Evolutionary conservation across 2,113 vertebrate species (phyloP).

Genomic region (Verasper variegatus): DNA sequence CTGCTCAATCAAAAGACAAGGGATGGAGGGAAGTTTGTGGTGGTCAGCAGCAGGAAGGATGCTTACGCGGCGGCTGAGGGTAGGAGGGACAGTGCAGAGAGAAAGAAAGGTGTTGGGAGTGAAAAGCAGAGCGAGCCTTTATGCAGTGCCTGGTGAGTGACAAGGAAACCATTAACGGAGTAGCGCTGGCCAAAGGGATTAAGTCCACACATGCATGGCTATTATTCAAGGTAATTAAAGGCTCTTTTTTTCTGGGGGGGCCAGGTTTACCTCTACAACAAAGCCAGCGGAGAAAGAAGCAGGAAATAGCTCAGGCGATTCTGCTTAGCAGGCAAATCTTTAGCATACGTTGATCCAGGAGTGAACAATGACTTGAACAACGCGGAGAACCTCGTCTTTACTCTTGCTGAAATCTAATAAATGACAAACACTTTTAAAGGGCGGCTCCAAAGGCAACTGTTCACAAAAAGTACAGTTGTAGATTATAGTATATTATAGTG

Average conservation of each 20-base stretch:
- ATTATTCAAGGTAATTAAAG: constrained; percentile 86
- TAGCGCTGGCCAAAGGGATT: constrained; percentile 80
- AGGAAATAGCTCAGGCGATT: constrained; percentile 76
- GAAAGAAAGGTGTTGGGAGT: constrained; percentile 77
- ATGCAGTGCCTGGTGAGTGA: constrained; percentile 80
- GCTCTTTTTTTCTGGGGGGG: constrained; percentile 71
- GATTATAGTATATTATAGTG: background rate
- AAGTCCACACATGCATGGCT: constrained; percentile 83
- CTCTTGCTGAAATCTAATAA: constrained; percentile 40
- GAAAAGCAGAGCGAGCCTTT: constrained; percentile 81
- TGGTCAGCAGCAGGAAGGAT: constrained; percentile 60
- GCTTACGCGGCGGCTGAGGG: constrained; percentile 43
- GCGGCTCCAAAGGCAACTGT: constrained; percentile 15
- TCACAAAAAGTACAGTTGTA: background rate
- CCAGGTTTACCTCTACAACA: constrained; percentile 79
- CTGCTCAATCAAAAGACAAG: constrained; percentile 65
- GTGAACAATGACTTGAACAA: constrained; percentile 54
- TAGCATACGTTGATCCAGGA: constrained; percentile 56
- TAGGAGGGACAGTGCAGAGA: constrained; percentile 44
- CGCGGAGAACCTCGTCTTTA: constrained; percentile 35
- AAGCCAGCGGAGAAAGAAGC: constrained; percentile 75
- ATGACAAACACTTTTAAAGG: constrained; percentile 27
- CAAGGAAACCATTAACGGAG: constrained; percentile 84
- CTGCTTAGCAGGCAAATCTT: constrained; percentile 68
- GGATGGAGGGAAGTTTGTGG: constrained; percentile 46